A percentile compares a stretch with the other conserved stretches of the same genome.
These are phyloP conservation scores for Heliconius ethilla DNA, from an alignment of 2,888 invertebrate species.

Conservation along the genomic window DNA sequence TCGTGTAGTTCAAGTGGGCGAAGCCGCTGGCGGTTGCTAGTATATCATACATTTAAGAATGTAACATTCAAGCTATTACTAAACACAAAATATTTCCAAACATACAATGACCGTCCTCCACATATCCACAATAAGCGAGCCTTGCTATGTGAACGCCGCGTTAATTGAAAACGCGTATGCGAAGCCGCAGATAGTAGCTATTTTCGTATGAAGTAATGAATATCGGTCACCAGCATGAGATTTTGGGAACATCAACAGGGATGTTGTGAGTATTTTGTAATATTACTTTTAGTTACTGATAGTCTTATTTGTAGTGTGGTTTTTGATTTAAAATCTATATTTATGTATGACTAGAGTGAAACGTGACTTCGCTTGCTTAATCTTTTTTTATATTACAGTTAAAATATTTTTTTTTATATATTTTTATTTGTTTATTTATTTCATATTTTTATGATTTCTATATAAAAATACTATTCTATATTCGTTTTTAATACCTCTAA, in stretches of 20 bases:
- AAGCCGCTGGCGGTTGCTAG: too few species aligned
- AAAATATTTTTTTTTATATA: too few species aligned
- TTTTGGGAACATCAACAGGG: neutral
- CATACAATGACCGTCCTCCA: neutral
- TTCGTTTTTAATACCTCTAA: too few species aligned
- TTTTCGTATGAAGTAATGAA: slow-evolving; percentile 4
- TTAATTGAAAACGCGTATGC: slow-evolving; percentile 12
- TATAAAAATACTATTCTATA: too few species aligned
- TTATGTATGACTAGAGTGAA: too few species aligned
- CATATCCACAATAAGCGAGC: slow-evolving; percentile 1
- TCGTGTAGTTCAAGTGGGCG: too few species aligned
- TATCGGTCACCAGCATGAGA: slow-evolving; percentile 12
- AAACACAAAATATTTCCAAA: neutral
- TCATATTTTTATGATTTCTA: too few species aligned
- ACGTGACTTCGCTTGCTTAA: too few species aligned
- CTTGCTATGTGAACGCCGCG: slow-evolving; percentile 11
- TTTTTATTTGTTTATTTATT: too few species aligned
- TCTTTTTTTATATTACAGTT: too few species aligned
- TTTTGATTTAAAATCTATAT: too few species aligned
- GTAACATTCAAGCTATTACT: neutral
- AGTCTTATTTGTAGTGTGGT: neutral
- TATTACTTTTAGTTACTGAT: neutral
- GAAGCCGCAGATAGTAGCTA: neutral
- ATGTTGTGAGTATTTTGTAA: neutral
- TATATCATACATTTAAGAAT: too few species aligned